Base-by-base conservation (phyloP, 2,797 vertebrate species). In the Pangasius krempfi region DNA sequence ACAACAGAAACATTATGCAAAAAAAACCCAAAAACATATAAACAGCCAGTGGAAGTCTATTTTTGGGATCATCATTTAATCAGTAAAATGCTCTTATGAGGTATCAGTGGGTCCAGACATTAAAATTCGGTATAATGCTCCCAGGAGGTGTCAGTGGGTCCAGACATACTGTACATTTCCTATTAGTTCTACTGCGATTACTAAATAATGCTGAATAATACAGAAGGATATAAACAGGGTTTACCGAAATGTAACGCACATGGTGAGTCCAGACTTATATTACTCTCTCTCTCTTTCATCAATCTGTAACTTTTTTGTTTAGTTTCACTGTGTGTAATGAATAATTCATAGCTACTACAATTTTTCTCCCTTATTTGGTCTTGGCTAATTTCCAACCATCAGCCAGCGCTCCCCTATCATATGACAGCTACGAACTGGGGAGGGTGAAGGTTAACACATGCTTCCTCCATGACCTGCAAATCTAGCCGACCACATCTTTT, bases 1-100 rank as follows among this genome's bases (percentile, higher is more conserved):
- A 60, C 64, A 47, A 80, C 37, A 84, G 56, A 82, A 84, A 90
- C 73, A 68, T 80, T 33, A 79, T 8, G 3, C 9, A 52, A 52
- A 56, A 80, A 12, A 27, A 44, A 81, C 10, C 20, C 5, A 40
- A 40, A 60, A 25, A 9, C n/a, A 7, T n/a, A 18, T 25, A 52
- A 30, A 18, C 4, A 6, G 33, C 73, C 37, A 82, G 6, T n/a
- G 33, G 37, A 44, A 83, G 25, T 56, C 78, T 79, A n/a, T 50
- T 56, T 56, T 56, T 4, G 52, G 54, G 78, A 40, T 40, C 4
- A n/a, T 18, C 18, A 56, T 80, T 16, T 18, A 30, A 54, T 33
- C n/a, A 3, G 5, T 13, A 72, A 72, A 70, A 70, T 16, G 66
- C 10, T 76, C 40, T 40, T 40, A 66, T 60, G 27, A 66, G 40